Conservation (phyloP, 2,888 invertebrate genomes). For the Caenorhabditis zanzibari region DNA sequence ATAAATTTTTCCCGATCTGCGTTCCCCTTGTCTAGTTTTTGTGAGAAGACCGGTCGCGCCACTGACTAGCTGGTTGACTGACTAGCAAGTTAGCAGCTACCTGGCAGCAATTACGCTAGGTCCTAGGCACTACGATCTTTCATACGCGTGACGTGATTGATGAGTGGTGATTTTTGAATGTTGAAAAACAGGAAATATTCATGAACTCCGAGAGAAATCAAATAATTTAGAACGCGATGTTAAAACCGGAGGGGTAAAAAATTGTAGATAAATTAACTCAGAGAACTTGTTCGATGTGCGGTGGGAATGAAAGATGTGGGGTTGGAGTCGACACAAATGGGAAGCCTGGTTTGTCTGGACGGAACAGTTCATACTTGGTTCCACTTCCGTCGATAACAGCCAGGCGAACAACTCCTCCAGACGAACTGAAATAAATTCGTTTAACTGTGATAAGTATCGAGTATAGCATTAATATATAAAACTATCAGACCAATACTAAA, state of each 20-base stretch:
- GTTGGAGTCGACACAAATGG: slow-evolving; percentile 73
- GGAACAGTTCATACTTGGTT: slow-evolving; percentile 75
- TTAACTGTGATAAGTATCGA: too few relatives aligned
- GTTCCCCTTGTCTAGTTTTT: slow-evolving; percentile 46
- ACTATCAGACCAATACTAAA: too few relatives aligned
- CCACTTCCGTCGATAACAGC: slow-evolving; percentile 79
- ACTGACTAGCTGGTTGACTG: slow-evolving; percentile 10
- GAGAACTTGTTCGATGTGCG: slow-evolving; percentile 74
- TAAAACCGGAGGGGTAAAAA: slow-evolving; percentile 47
- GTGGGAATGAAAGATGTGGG: slow-evolving; percentile 76
- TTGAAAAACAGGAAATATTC: slow-evolving; percentile 14
- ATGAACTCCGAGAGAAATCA: slow-evolving; percentile 47
- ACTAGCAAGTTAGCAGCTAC: slow-evolving; percentile 23
- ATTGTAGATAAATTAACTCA: not conserved
- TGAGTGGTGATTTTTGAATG: slow-evolving; percentile 34
- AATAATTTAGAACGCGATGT: slow-evolving; percentile 58
- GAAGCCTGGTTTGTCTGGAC: slow-evolving; percentile 76
- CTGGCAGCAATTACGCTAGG: slow-evolving; percentile 45
- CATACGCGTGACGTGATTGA: slow-evolving; percentile 60
- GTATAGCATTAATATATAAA: too few relatives aligned
- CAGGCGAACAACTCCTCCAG: slow-evolving; percentile 82
- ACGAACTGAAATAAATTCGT: slow-evolving; percentile 69
- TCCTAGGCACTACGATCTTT: slow-evolving; percentile 49
- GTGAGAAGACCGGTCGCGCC: slow-evolving; percentile 48
- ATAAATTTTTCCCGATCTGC: slow-evolving; percentile 33